A percentile compares a stretch with the other conserved stretches of the same genome.
Evolutionary conservation across 2,797 vertebrate species (phyloP).

Genomic region (Amblyraja radiata): DNA sequence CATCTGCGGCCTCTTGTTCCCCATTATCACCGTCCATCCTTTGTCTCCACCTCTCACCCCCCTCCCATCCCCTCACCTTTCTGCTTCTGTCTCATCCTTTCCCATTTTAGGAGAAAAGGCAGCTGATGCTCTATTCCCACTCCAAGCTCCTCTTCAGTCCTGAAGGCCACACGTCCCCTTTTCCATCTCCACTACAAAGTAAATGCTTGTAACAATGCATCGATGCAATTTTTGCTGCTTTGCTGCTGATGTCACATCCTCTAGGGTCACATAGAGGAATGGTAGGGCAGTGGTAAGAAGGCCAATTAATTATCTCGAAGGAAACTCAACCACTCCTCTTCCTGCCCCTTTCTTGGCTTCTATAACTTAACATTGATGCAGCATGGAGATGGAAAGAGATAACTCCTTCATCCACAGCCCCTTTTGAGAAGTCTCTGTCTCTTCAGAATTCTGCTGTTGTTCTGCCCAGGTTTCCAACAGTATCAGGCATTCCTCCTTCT

Average conservation of each 20-base stretch:
- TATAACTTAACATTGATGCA: background rate
- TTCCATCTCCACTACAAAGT: too few relatives aligned
- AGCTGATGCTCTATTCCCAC: too few relatives aligned
- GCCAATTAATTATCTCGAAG: background rate
- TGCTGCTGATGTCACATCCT: background rate
- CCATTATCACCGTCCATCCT: too few relatives aligned
- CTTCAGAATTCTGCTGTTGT: background rate
- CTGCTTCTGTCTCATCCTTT: too few relatives aligned
- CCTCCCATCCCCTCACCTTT: too few relatives aligned
- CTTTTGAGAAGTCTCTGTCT: background rate
- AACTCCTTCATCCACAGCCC: background rate
- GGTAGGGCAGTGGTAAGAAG: background rate
- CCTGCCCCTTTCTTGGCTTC: background rate
- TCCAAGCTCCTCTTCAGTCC: too few relatives aligned
- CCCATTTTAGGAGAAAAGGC: too few relatives aligned
- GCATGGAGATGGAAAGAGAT: background rate
- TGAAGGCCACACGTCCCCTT: too few relatives aligned
- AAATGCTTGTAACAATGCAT: too few relatives aligned
- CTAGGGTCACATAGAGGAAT: background rate
- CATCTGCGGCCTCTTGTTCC: too few relatives aligned
- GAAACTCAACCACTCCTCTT: background rate
- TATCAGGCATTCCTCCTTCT: background rate
- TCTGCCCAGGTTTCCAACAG: background rate
- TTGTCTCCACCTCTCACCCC: too few relatives aligned
- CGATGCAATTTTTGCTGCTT: background rate